phyloP scores from a whole-genome alignment of 1,140 invertebrate genomes.

The Carposina sasakii region DNA sequence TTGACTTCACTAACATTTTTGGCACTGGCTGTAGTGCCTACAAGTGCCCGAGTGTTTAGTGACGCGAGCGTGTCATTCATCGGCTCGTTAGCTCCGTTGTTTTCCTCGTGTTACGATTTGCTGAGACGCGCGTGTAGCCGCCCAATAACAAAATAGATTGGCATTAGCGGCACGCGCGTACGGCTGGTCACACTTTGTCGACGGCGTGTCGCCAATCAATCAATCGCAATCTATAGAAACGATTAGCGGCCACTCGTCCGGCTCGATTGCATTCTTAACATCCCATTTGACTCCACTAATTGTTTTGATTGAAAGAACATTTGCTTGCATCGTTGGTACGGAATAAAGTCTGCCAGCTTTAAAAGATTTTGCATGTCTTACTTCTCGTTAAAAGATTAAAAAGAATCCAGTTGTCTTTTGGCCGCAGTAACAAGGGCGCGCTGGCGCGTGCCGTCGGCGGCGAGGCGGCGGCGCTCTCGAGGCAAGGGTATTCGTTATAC shows the following conservation, averaged over 20 bases:
- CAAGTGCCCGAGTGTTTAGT: slow-evolving; percentile 44
- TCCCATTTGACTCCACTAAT: slow-evolving; percentile 28
- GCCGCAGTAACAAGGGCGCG: slow-evolving; percentile 33
- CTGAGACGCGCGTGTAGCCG: slow-evolving; percentile 37
- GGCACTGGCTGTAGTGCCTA: slow-evolving; percentile 55
- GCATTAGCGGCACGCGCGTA: slow-evolving; percentile 34
- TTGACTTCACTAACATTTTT: slow-evolving; percentile 62
- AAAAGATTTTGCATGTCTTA: too few relatives aligned
- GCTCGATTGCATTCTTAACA: slow-evolving; percentile 29
- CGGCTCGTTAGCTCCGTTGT: slow-evolving; percentile 63
- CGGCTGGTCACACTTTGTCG: slow-evolving; percentile 32
- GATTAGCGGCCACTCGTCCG: slow-evolving; percentile 41
- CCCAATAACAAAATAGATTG: slow-evolving; percentile 54
- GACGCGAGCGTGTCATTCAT: slow-evolving; percentile 64
- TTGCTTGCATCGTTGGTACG: too few relatives aligned
- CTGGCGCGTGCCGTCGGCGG: slow-evolving; percentile 39
- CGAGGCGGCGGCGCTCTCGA: slow-evolving; percentile 38
- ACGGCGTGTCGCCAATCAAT: slow-evolving; percentile 52
- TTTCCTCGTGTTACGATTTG: slow-evolving; percentile 59
- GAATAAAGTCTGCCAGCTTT: too few relatives aligned
- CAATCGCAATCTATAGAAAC: slow-evolving; percentile 57
- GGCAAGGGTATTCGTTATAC: slow-evolving; percentile 58
- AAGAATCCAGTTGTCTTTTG: too few relatives aligned
- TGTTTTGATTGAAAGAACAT: slow-evolving; percentile 25
- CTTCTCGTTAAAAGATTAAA: too few relatives aligned